A percentile compares a stretch with the other conserved stretches of the same genome.
phyloP scores from a whole-genome alignment of 1,140 invertebrate species.

The Zaprionus gabonicus region DNA sequence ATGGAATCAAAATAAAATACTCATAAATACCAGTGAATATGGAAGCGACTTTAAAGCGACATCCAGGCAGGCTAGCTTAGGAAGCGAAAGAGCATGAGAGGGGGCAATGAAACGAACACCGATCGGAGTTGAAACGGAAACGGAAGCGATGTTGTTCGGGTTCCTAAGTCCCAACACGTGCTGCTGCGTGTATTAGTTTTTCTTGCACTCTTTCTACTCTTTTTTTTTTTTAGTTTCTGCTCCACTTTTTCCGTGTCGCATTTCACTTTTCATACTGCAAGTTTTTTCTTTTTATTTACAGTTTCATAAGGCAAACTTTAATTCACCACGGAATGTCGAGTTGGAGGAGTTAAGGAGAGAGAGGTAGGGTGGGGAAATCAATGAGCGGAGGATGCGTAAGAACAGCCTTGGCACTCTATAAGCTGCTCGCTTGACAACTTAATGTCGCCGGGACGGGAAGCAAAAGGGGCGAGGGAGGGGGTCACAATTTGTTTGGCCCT shows the following conservation, averaged over 20 bases:
- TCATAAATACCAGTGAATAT: conserved; percentile 57
- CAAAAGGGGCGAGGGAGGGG: not conserved
- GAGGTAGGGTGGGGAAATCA: conserved; percentile 26
- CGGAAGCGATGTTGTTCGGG: conserved; percentile 23
- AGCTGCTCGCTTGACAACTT: conserved; percentile 59
- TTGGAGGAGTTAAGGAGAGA: not conserved
- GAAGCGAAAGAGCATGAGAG: not conserved
- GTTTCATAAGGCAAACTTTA: conserved; percentile 27
- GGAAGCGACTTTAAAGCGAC: conserved; percentile 35
- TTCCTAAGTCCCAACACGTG: conserved; percentile 52
- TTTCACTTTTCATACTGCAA: conserved; percentile 61
- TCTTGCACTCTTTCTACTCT: not conserved
- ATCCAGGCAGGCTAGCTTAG: conserved; percentile 7
- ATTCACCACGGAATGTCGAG: conserved; percentile 7
- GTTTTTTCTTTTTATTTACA: conserved; percentile 36
- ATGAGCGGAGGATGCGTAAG: conserved; percentile 22
- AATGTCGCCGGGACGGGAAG: conserved; percentile 60
- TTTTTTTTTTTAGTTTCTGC: conserved; percentile 30
- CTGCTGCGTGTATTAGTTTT: conserved; percentile 12
- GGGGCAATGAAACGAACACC: conserved; percentile 16
- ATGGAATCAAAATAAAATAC: conserved; percentile 71
- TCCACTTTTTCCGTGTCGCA: conserved; percentile 35
- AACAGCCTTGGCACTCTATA: conserved; percentile 25
- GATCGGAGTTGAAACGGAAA: conserved; percentile 21
- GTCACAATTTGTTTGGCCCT: conserved; percentile 63